Percentiles rank a stretch among this genome's conserved stretches.
phyloP scores from a whole-genome alignment of 2,797 vertebrate genomes.

The Rhincodon typus region DNA sequence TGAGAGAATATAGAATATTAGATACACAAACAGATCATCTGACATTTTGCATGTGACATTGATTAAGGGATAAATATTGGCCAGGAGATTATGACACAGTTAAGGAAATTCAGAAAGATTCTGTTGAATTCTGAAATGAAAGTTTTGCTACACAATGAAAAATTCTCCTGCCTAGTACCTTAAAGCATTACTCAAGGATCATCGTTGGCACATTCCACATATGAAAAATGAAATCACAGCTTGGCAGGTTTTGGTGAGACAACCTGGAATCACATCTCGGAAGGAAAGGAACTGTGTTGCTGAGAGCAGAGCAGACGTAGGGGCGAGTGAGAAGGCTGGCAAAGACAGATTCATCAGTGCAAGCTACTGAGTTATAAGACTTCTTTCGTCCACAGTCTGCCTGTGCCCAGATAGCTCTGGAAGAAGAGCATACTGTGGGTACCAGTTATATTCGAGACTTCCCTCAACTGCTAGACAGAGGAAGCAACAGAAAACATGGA shows the following conservation, averaged over 20 bases:
- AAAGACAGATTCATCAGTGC: not conserved
- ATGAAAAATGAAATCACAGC: not conserved
- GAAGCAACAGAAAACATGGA: too few relatives aligned
- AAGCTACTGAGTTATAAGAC: not conserved
- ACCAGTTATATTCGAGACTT: not conserved
- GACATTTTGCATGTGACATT: too few relatives aligned
- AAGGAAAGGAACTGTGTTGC: not conserved
- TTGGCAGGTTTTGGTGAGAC: not conserved
- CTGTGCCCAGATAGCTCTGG: not conserved
- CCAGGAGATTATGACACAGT: not conserved
- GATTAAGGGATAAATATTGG: too few relatives aligned
- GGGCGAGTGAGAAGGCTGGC: not conserved
- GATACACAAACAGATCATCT: too few relatives aligned
- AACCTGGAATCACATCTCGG: not conserved
- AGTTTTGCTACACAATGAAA: not conserved
- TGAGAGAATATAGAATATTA: not conserved
- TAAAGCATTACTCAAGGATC: not conserved
- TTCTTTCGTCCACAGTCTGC: not conserved
- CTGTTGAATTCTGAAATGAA: not conserved
- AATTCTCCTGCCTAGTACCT: not conserved
- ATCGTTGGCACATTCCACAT: not conserved
- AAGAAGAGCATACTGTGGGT: not conserved
- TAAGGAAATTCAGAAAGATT: not conserved
- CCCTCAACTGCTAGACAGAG: not conserved
- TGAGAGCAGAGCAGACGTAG: not conserved